Conservation (phyloP, 1,140 invertebrate species). For the Capitella teleta region DNA sequence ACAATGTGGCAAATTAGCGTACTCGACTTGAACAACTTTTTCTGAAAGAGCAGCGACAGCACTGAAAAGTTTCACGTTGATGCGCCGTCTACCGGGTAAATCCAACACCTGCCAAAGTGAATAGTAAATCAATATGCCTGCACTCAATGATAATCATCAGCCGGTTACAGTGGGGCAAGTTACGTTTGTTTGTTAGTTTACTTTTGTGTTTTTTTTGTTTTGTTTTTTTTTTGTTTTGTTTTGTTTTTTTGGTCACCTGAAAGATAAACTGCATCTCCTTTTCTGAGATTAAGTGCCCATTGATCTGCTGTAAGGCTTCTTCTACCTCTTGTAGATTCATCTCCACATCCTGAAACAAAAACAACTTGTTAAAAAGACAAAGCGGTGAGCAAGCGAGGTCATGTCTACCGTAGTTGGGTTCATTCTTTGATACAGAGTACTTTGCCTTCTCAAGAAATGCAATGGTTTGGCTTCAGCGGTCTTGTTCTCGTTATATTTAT, state of each 20-base stretch:
- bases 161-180: no score
- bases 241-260: slow-evolving; percentile 2
- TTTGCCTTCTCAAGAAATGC: slow-evolving; percentile 30
- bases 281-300: slow-evolving; percentile 32
- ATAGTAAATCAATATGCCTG: no score
- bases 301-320: slow-evolving; percentile 31
- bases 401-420: slow-evolving; percentile 26
- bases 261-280: slow-evolving; percentile 32
- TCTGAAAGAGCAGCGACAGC: slow-evolving; percentile 36
- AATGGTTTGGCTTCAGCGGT: slow-evolving; percentile 12
- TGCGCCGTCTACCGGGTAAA: slow-evolving; percentile 23
- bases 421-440: slow-evolving; percentile 28
- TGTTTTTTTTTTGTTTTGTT: no score
- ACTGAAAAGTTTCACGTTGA: slow-evolving; percentile 33
- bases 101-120: slow-evolving; percentile 32
- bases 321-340: slow-evolving; percentile 36
- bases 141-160: no score
- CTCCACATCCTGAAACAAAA: slow-evolving; percentile 26
- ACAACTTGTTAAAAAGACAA: background rate
- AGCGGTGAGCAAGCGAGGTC: no score
- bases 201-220: no score
- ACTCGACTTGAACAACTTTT: slow-evolving; percentile 38
- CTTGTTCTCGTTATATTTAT: slow-evolving; percentile 24
- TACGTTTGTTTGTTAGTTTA: no score
- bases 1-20: no score